Base-by-base conservation (phyloP, 2,113 vertebrate species). In the Ranitomeya variabilis region DNA sequence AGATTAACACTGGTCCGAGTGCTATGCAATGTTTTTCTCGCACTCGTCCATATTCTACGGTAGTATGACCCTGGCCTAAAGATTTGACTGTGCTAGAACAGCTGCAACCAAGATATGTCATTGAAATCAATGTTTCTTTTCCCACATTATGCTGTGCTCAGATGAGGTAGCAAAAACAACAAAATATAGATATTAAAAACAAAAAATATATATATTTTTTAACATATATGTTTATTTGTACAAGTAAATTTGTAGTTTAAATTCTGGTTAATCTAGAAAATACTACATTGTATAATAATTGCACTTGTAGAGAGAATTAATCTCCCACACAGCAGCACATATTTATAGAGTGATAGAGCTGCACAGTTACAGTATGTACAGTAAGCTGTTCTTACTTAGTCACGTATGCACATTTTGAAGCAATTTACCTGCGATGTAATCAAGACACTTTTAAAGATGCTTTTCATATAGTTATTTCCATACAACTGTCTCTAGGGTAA, bases 361-460 rank as follows among this genome's bases (percentile, higher is more conserved):
- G 73, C 37, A 76, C 3, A 3, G 1, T 0, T 76, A 76, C 73
- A 74, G 73, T 76, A 76, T 76, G 73, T 76, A 76, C 73, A 51
- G 73, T 76, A 76, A 52, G 9, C 15, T 16, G 3, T 5, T 76
- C 18, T 52, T 76, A 19, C 37, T 26, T 69, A 51, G 37, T 79
- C 76, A 79, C 26, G 77, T 52, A 69, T 67, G 16, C 77, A 87
- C 51, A 80, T 80, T 67, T 23, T 19, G 51, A 23, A 80, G 21
- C 26, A 57, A 80, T 84, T 89, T 78, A 88, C 86, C 86, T 88
- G 86, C 69, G 55, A 83, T 66, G 69, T 89, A 89, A 89, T 84
- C 73, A 84, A 84, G 45, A 37, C 37, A 62, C 81, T 77, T 89
- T 79, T 78, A 78, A 89, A 79, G 73, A 89, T 84, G 71, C 71